Conservation (phyloP, 2,797 vertebrate genomes). For the Anisognathus igniventris region DNA sequence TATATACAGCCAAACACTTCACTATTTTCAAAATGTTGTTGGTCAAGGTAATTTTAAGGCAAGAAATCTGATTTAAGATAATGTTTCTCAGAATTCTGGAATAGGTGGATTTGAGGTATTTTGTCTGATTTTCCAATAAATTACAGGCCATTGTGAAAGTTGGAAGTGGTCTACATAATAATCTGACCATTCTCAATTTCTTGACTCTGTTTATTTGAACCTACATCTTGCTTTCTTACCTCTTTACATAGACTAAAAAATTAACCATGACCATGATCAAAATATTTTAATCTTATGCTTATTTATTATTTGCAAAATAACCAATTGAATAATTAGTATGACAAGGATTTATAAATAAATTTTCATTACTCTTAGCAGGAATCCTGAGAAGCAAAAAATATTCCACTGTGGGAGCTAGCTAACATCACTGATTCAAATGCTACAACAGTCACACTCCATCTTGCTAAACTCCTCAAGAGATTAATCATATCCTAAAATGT, state of each 20-base stretch:
- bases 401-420: background rate
- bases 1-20: background rate
- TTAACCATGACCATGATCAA: background rate
- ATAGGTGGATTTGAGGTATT: background rate
- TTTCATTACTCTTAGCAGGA: background rate
- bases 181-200: background rate
- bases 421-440: background rate
- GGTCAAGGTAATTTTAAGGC: background rate
- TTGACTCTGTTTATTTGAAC: background rate
- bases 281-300: background rate
- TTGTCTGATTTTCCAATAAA: background rate
- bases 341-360: background rate
- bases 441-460: background rate
- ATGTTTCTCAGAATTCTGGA: background rate
- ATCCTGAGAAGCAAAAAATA: background rate
- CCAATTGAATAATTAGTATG: background rate
- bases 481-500: background rate
- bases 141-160: background rate
- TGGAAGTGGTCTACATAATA: background rate
- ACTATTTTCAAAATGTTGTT: background rate
- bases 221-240: background rate
- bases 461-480: background rate
- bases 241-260: background rate
- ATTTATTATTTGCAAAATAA: background rate
- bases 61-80: background rate